phyloP scores from a whole-genome alignment of 2,888 invertebrate genomes.

The Caenorhabditis doughertyi region DNA sequence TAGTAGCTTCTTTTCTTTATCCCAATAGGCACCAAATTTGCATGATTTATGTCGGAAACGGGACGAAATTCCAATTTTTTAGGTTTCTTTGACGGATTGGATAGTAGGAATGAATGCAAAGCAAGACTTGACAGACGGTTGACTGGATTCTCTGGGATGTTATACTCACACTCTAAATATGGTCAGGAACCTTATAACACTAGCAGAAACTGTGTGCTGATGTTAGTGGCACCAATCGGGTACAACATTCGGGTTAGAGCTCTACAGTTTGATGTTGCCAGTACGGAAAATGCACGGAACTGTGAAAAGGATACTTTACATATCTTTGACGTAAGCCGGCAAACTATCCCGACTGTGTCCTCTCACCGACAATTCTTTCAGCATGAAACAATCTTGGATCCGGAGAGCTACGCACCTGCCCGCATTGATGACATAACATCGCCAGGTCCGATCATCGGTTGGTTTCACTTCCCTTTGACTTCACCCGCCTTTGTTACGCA shows the following conservation, averaged over 20 bases:
- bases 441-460: slow-evolving; percentile 74
- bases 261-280: slow-evolving; percentile 70
- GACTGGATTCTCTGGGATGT: slow-evolving; percentile 70
- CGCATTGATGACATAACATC: slow-evolving; percentile 69
- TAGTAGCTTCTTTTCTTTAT: slow-evolving; percentile 13
- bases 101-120: slow-evolving; percentile 69
- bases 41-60: slow-evolving; percentile 14
- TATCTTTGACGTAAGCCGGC: slow-evolving; percentile 71
- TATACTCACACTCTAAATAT: slow-evolving; percentile 71
- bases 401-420: slow-evolving; percentile 65
- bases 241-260: slow-evolving; percentile 70
- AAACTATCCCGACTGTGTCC: neutral
- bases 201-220: slow-evolving; percentile 71
- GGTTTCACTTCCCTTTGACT: slow-evolving; percentile 31
- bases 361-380: slow-evolving; percentile 32
- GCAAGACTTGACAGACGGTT: slow-evolving; percentile 69
- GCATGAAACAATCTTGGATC: slow-evolving; percentile 72
- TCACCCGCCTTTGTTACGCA: slow-evolving; percentile 41
- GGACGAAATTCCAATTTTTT: slow-evolving; percentile 28
- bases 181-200: slow-evolving; percentile 70
- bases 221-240: slow-evolving; percentile 72
- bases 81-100: slow-evolving; percentile 73
- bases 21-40: slow-evolving; percentile 13
- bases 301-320: slow-evolving; percentile 73
- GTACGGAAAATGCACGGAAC: slow-evolving; percentile 41